Evolutionary conservation across 2,113 vertebrate genomes (phyloP).

Genomic region (Aegotheles bennettii): DNA sequence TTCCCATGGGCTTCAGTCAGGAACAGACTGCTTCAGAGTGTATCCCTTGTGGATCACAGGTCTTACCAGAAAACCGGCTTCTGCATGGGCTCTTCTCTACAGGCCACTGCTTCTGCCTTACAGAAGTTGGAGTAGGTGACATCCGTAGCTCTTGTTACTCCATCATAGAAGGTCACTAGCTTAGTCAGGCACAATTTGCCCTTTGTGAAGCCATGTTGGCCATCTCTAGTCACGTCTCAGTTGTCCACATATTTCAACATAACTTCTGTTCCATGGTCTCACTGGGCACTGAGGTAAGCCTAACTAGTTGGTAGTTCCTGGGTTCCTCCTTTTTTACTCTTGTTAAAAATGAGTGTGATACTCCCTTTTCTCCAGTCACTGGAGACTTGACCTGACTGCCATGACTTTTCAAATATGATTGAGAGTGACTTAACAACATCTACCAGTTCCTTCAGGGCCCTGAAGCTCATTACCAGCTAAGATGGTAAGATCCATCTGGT

Average conservation of each 20-base stretch:
- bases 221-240: background rate
- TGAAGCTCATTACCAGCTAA: too few relatives aligned
- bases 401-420: background rate
- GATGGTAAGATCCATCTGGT: background rate
- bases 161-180: too few relatives aligned
- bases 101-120: background rate
- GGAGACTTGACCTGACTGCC: background rate
- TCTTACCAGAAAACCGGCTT: background rate
- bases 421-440: background rate
- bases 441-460: background rate
- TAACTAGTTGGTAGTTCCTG: background rate
- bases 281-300: background rate
- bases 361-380: background rate
- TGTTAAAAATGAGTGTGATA: background rate
- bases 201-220: too few relatives aligned
- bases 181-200: too few relatives aligned
- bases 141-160: too few relatives aligned
- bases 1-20: background rate
- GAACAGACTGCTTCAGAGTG: background rate
- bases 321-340: background rate
- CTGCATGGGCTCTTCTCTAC: background rate
- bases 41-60: too few relatives aligned
- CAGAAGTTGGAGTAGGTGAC: too few relatives aligned
- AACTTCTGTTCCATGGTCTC: background rate
- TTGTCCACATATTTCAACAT: background rate